Evolutionary conservation across 2,113 vertebrate species (phyloP).

Genomic region (Atlantisia rogersi): DNA sequence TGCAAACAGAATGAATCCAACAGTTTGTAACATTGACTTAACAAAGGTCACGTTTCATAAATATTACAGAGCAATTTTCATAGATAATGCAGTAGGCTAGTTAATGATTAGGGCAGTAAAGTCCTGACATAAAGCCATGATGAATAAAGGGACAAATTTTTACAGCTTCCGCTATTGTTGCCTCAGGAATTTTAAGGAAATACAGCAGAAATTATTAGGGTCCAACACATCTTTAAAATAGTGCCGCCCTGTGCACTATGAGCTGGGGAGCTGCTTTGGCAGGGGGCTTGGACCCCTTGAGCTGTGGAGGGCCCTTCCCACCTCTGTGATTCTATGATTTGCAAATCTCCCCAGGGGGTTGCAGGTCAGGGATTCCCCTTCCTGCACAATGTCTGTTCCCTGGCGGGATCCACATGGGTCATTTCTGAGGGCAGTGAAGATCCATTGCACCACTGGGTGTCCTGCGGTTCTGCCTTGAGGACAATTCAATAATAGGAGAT

Average conservation of each 20-base stretch:
- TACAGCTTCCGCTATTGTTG: constrained; percentile 16
- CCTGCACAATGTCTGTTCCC: neutral
- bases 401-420: neutral
- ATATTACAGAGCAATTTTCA: constrained; percentile 66
- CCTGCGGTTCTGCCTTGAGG: neutral
- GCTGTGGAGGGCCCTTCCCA: too few relatives aligned
- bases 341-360: neutral
- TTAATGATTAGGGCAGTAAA: constrained; percentile 62
- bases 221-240: neutral
- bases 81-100: constrained; percentile 42
- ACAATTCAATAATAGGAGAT: neutral
- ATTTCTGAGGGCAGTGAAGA: neutral
- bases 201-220: neutral
- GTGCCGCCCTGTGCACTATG: too few relatives aligned
- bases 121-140: constrained; percentile 31
- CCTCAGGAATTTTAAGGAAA: constrained; percentile 20
- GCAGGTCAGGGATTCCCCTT: neutral
- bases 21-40: constrained; percentile 57
- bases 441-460: neutral
- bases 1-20: constrained; percentile 52
- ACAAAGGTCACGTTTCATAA: constrained; percentile 69
- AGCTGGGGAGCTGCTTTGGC: too few relatives aligned
- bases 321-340: neutral
- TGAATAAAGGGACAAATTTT: constrained; percentile 39
- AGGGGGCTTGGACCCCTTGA: too few relatives aligned